Percentiles rank a stretch among this genome's conserved stretches.
Evolutionary conservation across 2,113 vertebrate genomes (phyloP).

Genomic region (Empidonax alnorum): DNA sequence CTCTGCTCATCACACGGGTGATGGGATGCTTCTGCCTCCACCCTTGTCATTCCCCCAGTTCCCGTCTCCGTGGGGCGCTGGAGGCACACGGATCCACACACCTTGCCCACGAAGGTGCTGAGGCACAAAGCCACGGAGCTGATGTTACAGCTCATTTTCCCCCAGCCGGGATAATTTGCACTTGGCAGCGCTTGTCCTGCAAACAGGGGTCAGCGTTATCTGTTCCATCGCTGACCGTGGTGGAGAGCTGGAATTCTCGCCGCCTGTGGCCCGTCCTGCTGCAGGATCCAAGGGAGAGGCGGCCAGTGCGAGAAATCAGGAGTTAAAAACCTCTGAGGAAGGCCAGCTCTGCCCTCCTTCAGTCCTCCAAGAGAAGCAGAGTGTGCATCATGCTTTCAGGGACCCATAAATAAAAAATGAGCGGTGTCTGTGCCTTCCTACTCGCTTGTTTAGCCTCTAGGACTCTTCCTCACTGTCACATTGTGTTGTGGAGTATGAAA

Average conservation of each 20-base stretch:
- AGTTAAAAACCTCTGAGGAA: background rate
- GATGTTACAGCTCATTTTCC: background rate
- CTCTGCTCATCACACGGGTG: background rate
- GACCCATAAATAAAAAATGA: background rate
- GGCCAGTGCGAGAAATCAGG: background rate
- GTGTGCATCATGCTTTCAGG: background rate
- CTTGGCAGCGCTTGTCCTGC: background rate
- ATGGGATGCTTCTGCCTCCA: background rate
- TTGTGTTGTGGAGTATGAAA: background rate
- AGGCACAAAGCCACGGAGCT: background rate
- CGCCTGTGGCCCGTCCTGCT: background rate
- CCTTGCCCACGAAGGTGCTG: background rate
- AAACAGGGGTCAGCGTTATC: background rate
- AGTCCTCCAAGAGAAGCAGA: background rate
- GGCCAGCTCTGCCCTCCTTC: background rate
- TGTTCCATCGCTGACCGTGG: accelerated
- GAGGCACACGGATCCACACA: background rate
- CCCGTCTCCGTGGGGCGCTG: accelerated
- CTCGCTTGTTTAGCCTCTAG: background rate
- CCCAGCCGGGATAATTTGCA: background rate
- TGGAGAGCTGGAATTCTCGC: accelerated
- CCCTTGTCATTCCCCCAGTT: accelerated
- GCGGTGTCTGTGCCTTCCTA: background rate
- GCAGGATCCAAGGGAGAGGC: background rate
- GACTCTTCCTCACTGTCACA: background rate